Evolutionary conservation across 2,888 invertebrate species (phyloP).

Genomic region (Netelia virgata): DNA sequence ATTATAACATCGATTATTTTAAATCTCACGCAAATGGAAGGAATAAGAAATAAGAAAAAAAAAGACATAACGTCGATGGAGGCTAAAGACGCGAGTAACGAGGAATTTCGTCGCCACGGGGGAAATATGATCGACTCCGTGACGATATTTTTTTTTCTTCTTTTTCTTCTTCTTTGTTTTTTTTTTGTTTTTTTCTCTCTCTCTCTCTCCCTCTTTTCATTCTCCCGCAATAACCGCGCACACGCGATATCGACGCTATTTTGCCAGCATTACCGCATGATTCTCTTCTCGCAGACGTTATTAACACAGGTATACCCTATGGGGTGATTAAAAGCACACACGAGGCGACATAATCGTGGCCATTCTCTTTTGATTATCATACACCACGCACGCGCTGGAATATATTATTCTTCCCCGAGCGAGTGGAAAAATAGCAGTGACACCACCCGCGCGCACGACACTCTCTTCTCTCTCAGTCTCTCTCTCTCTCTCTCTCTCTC

Average conservation of each 20-base stretch:
- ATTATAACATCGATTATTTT: slow-evolving; percentile 49
- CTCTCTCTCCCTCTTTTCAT: not conserved
- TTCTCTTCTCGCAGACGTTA: slow-evolving; percentile 24
- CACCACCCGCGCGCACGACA: slow-evolving; percentile 62
- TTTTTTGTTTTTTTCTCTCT: not conserved
- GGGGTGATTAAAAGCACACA: slow-evolving; percentile 58
- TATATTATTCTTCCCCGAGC: slow-evolving; percentile 57
- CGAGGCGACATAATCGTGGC: slow-evolving; percentile 66
- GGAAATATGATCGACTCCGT: slow-evolving; percentile 55
- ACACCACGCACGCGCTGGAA: slow-evolving; percentile 49
- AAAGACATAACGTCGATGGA: not conserved
- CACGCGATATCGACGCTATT: slow-evolving; percentile 41
- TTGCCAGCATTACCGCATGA: slow-evolving; percentile 38
- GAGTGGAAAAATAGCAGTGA: slow-evolving; percentile 66
- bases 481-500: too few relatives aligned
- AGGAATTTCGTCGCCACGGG: slow-evolving; percentile 49
- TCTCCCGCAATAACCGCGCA: slow-evolving; percentile 24
- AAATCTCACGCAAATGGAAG: slow-evolving; percentile 3
- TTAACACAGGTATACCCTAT: slow-evolving; percentile 43
- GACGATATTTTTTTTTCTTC: slow-evolving; percentile 23
- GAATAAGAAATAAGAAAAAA: not conserved
- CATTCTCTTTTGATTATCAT: slow-evolving; percentile 67
- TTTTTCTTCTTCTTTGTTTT: not conserved
- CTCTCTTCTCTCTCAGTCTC: too few relatives aligned
- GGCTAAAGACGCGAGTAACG: slow-evolving; percentile 7